Base-by-base conservation (phyloP, 2,113 vertebrate genomes). In the Chauna torquata region DNA sequence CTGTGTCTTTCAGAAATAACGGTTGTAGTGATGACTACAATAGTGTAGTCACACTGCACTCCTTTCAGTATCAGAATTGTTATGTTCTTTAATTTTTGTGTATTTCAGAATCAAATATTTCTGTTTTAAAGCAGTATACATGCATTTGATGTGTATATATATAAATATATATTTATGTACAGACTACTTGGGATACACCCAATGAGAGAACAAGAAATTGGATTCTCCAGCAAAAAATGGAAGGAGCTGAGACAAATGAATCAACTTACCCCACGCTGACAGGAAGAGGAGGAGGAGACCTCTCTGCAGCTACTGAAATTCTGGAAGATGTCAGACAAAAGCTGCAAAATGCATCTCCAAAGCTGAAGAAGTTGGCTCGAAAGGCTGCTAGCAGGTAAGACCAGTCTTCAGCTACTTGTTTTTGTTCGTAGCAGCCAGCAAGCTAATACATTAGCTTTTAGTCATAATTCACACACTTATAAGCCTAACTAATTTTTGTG, bases 221-320 rank as follows among this genome's bases (percentile, higher is more conserved):
- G 98, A 97, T 99, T 96, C 97, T 98, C 87, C 98, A 98, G 82
- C 99, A 99, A 93, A 98, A 99, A 97, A 94, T 97, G 49, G 98
- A 96, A 88, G 97, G 97, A 80, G 40, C 71, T 3, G 97, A 97
- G 52, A 86, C 93, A 9, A 97, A 97, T 61, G 96, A 97, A 61
- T 94, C 98, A 27, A 52, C 77, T 82, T 94, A 88, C 42, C 96
- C n/a, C 49, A 83, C 95, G 4, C 38, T 97, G 22, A 95, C 66
- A 6, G 97, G 97, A 58, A 75, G 92, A 47, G 86, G 91, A 85
- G 70, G 91, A 49, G 87, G 91, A 85, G 70, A 94, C 82, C 38
- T 61, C 86, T 96, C 87, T 95, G 94, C 23, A 64, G 98, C 95
- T 30, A 94, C 96, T 36, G 98, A 97, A 93, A 98, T 98, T 88